Evolutionary conservation across 2,113 vertebrate species (phyloP), one percentile per base, ranked within the genome.

Genomic region (Pionites leucogaster): DNA sequence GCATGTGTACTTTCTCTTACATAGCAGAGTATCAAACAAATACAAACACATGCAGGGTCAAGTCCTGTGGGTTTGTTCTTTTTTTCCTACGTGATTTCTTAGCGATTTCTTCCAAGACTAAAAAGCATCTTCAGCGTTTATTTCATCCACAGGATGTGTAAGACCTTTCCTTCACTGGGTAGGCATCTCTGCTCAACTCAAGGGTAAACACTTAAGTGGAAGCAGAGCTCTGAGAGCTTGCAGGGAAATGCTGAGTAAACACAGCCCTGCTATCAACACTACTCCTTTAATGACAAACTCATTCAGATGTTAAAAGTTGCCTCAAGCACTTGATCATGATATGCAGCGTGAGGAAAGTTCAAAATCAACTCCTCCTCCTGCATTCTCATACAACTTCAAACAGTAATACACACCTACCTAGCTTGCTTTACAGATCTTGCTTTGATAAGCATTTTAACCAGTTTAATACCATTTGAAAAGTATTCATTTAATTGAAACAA

Each of bases 391-490:
- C 70, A 85, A 59, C 91, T 94, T 93, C 92, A 93, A 96, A 91
- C 65, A 74, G 67, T 17, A 82, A 69, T 7, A 83, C 3, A 27
- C 74, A 87, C 95, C 89, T 95, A 96, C 92, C 94, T 95, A 70
- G 53, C 93, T 88, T 87, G 84, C 79, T 95, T 94, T 82, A 93
- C 67, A 93, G 94, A 95, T 95, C 84, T 77, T 90, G 91, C 92
- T 92, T 87, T 93, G 89, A 95, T 94, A 96, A 92, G 77, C 91
- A 82, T 85, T 93, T 82, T 92, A 94, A 93, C 72, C 72, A 89
- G 86, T 78, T 92, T 94, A 91, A 95, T 85, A 65, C 41, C 77
- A 85, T 72, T 72, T 93, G 50, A 95, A 82, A 62, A 86, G 82
- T 49, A 82, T 83, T 88, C 81, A 84, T 68, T 69, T 67, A 91